Evolutionary conservation across 1,140 invertebrate genomes (phyloP).

Genomic region (Pararge aegeria): DNA sequence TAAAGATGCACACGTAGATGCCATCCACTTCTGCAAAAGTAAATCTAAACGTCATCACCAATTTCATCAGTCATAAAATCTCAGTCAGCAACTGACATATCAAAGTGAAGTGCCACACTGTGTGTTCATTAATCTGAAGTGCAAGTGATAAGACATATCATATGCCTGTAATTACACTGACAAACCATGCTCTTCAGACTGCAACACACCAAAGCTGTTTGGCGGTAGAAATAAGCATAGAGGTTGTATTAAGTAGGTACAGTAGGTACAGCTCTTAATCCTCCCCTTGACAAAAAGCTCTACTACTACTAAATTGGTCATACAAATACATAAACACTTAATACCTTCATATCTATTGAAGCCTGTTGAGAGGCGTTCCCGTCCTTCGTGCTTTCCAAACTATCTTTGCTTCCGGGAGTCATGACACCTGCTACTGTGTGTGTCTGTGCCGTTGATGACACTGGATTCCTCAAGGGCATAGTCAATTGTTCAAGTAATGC

Average conservation of each 20-base stretch:
- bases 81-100: too few species aligned
- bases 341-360: constrained; percentile 63
- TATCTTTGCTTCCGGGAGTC: constrained; percentile 62
- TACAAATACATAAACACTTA: neutral
- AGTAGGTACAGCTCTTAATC: neutral
- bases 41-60: too few species aligned
- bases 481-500: constrained; percentile 72
- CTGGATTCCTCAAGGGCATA: constrained; percentile 56
- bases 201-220: too few species aligned
- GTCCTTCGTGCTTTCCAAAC: constrained; percentile 56
- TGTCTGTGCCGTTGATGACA: constrained; percentile 39
- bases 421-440: constrained; percentile 35
- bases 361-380: constrained; percentile 49
- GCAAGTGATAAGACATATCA: too few species aligned
- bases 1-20: constrained; percentile 73
- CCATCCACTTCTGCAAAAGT: constrained; percentile 65
- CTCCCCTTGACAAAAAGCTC: neutral
- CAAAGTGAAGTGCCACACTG: too few species aligned
- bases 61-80: too few species aligned
- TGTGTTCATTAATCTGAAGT: too few species aligned
- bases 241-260: too few species aligned
- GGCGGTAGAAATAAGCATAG: too few species aligned
- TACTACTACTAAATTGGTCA: neutral
- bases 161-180: too few species aligned
- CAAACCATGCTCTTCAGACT: too few species aligned